phyloP scores from a whole-genome alignment of 2,113 vertebrate genomes.

The Hymenochirus boettgeri region DNA sequence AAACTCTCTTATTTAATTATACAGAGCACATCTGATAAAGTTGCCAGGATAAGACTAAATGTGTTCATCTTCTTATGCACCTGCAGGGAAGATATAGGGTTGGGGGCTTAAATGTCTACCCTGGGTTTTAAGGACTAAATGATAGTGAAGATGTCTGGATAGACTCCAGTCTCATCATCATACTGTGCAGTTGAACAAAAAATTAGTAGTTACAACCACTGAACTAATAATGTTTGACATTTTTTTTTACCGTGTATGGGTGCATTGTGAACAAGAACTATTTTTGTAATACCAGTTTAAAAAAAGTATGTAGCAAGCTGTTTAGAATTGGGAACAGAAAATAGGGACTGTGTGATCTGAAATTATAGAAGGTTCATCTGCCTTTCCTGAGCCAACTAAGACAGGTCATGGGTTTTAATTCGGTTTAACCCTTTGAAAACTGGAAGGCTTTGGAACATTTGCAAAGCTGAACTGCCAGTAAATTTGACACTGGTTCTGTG shows the following conservation, averaged over 20 bases:
- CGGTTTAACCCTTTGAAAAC: too few relatives aligned
- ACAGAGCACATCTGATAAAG: conserved; percentile 54
- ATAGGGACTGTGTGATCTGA: conserved; percentile 42
- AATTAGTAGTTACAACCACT: conserved; percentile 63
- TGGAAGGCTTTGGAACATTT: too few relatives aligned
- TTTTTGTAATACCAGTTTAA: conserved; percentile 54
- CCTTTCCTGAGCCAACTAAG: too few relatives aligned
- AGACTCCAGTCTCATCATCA: conserved; percentile 60
- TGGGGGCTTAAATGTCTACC: conserved; percentile 64
- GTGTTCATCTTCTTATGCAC: conserved; percentile 64
- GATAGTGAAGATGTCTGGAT: conserved; percentile 67
- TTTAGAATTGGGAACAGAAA: conserved; percentile 45
- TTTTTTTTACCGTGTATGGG: conserved; percentile 57
- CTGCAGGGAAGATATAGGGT: conserved; percentile 61
- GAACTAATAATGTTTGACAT: conserved; percentile 68
- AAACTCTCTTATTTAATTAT: conserved; percentile 67
- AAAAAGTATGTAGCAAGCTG: conserved; percentile 40
- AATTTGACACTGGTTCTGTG: too few relatives aligned
- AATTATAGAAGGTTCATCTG: too few relatives aligned
- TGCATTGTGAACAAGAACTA: conserved; percentile 50
- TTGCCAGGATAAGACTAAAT: conserved; percentile 57
- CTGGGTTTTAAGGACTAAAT: conserved; percentile 69
- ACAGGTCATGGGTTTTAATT: too few relatives aligned
- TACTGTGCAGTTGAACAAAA: conserved; percentile 57
- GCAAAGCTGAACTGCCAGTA: too few relatives aligned